Percentiles rank a stretch among this genome's conserved stretches.
Evolutionary conservation across 2,797 vertebrate genomes (phyloP).

Genomic region (Labeo calbasu): DNA sequence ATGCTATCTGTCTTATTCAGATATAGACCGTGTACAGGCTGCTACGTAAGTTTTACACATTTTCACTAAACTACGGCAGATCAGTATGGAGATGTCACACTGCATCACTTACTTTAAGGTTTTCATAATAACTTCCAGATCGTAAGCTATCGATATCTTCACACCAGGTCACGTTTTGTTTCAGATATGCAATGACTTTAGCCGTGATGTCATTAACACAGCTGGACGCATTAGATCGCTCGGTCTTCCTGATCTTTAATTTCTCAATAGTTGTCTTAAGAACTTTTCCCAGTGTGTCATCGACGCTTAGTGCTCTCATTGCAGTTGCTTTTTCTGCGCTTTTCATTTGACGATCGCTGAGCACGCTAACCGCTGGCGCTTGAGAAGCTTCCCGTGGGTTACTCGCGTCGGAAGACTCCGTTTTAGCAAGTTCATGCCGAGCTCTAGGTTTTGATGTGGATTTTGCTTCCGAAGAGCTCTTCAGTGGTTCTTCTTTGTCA

Average conservation of each 20-base stretch:
- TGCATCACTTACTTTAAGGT: slow-evolving; percentile 70
- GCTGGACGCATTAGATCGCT: slow-evolving; percentile 44
- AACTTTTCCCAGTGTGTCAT: not conserved
- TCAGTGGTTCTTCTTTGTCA: not conserved
- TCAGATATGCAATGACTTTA: slow-evolving; percentile 57
- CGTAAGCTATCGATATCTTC: slow-evolving; percentile 42
- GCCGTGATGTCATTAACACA: slow-evolving; percentile 60
- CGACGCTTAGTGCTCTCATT: not conserved
- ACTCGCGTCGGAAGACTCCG: not conserved
- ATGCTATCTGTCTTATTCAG: not conserved
- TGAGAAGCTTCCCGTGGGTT: not conserved
- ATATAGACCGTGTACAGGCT: too few relatives aligned
- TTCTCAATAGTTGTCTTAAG: slow-evolving; percentile 61
- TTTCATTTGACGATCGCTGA: not conserved
- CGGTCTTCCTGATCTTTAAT: slow-evolving; percentile 57
- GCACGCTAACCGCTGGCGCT: not conserved
- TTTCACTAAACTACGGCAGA: not conserved
- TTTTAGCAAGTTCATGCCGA: not conserved
- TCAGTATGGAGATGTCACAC: too few relatives aligned
- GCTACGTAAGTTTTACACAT: not conserved
- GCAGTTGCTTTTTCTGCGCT: not conserved
- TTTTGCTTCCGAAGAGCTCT: not conserved
- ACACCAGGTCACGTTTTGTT: slow-evolving; percentile 47
- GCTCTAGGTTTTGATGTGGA: not conserved
- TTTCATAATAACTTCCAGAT: slow-evolving; percentile 78